A percentile compares a stretch with the other conserved stretches of the same genome.
These are phyloP conservation scores for Drosophila tripunctata DNA, from an alignment of 2,888 invertebrate genomes.

Conservation along the genomic window DNA sequence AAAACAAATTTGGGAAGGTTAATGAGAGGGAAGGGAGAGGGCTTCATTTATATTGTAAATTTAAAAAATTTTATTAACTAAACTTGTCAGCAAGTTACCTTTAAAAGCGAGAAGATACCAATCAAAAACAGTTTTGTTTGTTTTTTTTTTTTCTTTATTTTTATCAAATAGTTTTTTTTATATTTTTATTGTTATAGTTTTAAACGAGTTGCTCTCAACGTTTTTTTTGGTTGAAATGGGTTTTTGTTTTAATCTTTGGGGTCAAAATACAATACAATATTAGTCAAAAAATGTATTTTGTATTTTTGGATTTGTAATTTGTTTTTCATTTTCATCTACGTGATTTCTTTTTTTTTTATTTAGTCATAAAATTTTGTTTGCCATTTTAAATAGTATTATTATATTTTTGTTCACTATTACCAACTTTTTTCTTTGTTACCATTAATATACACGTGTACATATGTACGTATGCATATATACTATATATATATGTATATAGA, in stretches of 20 bases:
- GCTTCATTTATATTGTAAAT: too few relatives aligned
- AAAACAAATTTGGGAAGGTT: too few relatives aligned
- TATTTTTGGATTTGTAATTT: slow-evolving; percentile 30
- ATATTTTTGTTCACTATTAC: slow-evolving; percentile 40
- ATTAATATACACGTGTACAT: slow-evolving; percentile 39
- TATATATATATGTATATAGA: slow-evolving; percentile 14
- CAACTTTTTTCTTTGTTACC: slow-evolving; percentile 35
- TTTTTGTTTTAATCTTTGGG: slow-evolving; percentile 66
- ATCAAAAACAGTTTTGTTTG: neutral
- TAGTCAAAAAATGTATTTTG: slow-evolving; percentile 63
- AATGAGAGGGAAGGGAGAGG: too few relatives aligned
- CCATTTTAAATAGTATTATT: slow-evolving; percentile 39
- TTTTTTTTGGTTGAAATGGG: slow-evolving; percentile 54
- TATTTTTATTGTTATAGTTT: slow-evolving; percentile 43
- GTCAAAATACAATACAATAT: slow-evolving; percentile 77
- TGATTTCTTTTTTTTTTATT: too few relatives aligned
- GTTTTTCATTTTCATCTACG: slow-evolving; percentile 48
- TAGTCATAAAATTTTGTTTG: slow-evolving; percentile 66
- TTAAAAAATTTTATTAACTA: too few relatives aligned
- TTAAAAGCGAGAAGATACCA: too few relatives aligned
- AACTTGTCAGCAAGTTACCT: too few relatives aligned
- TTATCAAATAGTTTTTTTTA: slow-evolving; percentile 68
- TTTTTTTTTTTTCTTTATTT: slow-evolving; percentile 63
- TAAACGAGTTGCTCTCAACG: slow-evolving; percentile 70
- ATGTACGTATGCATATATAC: slow-evolving; percentile 28